Percentiles rank a stretch among this genome's conserved stretches.
phyloP scores from a whole-genome alignment of 2,113 vertebrate genomes.

The Chloebia gouldiae region DNA sequence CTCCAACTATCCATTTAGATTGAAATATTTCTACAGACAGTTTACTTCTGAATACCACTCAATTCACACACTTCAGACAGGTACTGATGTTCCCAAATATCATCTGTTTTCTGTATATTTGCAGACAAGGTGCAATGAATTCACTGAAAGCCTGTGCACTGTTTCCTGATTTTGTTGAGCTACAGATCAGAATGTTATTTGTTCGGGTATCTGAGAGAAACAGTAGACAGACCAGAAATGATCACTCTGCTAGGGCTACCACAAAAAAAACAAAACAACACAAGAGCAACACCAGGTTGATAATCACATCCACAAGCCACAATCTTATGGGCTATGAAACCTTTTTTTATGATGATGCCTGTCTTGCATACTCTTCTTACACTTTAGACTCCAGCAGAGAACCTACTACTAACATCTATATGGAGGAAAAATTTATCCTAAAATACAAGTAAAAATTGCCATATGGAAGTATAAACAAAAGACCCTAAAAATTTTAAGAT shows the following conservation, averaged over 20 bases:
- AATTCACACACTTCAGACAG: neutral
- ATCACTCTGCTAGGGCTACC: neutral
- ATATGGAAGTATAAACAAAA: neutral
- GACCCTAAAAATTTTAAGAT: neutral
- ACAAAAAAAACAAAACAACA: neutral
- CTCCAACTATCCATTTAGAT: neutral
- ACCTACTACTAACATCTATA: neutral
- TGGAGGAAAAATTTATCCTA: neutral
- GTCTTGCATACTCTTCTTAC: neutral
- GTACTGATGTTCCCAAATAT: neutral
- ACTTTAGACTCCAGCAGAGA: neutral
- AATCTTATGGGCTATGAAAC: neutral
- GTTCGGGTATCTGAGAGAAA: neutral
- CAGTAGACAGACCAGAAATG: neutral
- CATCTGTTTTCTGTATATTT: neutral
- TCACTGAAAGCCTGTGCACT: neutral
- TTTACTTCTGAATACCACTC: neutral
- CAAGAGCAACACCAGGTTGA: neutral
- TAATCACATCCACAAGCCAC: neutral
- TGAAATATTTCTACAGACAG: neutral
- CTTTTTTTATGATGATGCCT: neutral
- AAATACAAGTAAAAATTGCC: neutral
- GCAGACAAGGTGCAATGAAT: neutral
- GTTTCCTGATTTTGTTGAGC: neutral
- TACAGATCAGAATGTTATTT: neutral